Percentiles rank a stretch among this genome's conserved stretches.
Conservation (phyloP, 2,113 vertebrate genomes). For the Typhlomys cinereus region DNA sequence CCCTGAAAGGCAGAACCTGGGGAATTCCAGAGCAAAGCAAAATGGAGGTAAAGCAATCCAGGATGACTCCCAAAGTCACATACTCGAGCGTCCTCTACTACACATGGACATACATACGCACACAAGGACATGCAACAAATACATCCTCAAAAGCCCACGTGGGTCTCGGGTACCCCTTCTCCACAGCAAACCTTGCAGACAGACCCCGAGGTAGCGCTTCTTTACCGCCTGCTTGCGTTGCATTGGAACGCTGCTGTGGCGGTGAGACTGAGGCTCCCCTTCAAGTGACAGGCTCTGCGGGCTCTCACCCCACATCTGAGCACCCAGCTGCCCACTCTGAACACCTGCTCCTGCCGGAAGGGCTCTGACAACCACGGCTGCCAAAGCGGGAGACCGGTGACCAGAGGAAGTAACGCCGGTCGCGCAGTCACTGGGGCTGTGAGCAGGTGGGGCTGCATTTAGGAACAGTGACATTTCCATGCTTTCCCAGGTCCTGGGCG, state of each 20-base stretch:
- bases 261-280: not conserved
- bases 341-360: not conserved
- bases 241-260: not conserved
- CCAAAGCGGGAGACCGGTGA: accelerated
- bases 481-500: not conserved
- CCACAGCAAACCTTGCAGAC: not conserved
- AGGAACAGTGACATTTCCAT: not conserved
- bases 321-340: not conserved
- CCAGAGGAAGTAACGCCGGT: too few relatives aligned
- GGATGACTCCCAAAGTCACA: too few relatives aligned
- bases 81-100: too few relatives aligned
- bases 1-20: too few relatives aligned
- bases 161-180: not conserved
- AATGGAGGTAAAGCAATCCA: too few relatives aligned
- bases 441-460: not conserved
- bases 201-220: not conserved
- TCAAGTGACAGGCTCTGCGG: not conserved
- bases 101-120: too few relatives aligned
- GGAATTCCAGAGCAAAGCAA: too few relatives aligned
- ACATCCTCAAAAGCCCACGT: not conserved
- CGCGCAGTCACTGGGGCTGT: accelerated
- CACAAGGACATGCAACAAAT: too few relatives aligned
- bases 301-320: not conserved
- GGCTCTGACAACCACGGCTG: not conserved
- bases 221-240: not conserved